A percentile compares a stretch with the other conserved stretches of the same genome.
Conservation (phyloP, 2,888 invertebrate genomes). For the Cephus sareptanus region DNA sequence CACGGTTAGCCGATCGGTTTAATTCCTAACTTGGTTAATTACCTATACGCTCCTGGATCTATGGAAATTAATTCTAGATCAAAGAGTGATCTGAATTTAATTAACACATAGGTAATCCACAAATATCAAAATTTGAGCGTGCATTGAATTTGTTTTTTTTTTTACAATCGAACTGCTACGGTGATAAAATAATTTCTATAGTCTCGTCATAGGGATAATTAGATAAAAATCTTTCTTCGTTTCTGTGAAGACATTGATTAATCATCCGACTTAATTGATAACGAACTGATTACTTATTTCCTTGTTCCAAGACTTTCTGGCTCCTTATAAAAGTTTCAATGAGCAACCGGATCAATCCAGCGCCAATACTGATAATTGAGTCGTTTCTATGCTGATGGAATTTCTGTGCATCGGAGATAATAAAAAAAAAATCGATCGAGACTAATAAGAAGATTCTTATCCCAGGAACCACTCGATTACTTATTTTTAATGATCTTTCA, state of each 20-base stretch:
- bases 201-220: too few species aligned
- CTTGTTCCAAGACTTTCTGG: neutral
- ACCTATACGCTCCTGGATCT: neutral
- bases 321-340: neutral
- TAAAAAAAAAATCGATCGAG: neutral
- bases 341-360: neutral
- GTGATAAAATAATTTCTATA: too few species aligned
- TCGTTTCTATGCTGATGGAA: neutral
- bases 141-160: neutral
- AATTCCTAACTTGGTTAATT: neutral
- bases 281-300: neutral
- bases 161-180: neutral
- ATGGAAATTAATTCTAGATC: neutral
- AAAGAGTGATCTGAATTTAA: too few species aligned
- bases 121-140: neutral
- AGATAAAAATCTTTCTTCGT: too few species aligned
- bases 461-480: neutral
- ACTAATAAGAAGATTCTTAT: neutral
- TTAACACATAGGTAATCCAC: neutral
- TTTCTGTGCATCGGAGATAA: neutral
- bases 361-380: neutral
- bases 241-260: neutral
- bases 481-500: neutral
- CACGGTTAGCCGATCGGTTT: neutral
- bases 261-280: neutral